Conservation (phyloP, 37 sponge, comb jelly and placozoan species). For the Ianthella basta region DNA sequence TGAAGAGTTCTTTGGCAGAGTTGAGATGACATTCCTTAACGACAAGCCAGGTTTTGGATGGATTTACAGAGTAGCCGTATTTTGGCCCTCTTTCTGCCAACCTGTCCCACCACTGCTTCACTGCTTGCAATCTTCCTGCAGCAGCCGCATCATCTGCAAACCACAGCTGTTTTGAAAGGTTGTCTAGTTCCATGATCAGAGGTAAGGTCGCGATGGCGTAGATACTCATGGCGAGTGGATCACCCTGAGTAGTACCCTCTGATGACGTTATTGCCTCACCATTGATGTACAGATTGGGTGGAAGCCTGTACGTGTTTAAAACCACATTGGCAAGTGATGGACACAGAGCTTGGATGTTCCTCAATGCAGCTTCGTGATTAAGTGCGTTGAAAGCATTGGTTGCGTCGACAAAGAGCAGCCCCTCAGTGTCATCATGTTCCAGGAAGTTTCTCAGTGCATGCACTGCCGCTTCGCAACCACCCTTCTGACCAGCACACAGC, state of each 20-base stretch:
- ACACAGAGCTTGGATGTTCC: constrained; percentile 52
- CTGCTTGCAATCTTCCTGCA: constrained; percentile 7
- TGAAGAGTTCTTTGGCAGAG: constrained; percentile 28
- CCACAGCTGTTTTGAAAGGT: constrained; percentile 40
- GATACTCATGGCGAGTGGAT: constrained; percentile 66
- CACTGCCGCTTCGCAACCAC: constrained; percentile 58
- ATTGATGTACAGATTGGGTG: constrained; percentile 44
- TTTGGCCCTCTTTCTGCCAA: constrained; percentile 31
- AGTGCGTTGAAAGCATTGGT: constrained; percentile 55
- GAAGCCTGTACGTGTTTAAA: constrained; percentile 52
- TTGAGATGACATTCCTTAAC: constrained; percentile 43
- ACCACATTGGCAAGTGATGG: constrained; percentile 35
- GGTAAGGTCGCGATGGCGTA: constrained; percentile 48
- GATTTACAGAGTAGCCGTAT: constrained; percentile 26
- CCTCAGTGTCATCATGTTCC: constrained; percentile 24
- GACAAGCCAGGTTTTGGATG: constrained; percentile 42
- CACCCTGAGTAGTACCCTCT: constrained; percentile 63
- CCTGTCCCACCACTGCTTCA: constrained; percentile 45
- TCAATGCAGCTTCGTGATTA: constrained; percentile 50
- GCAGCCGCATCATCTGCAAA: constrained; percentile 64
- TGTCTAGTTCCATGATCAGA: constrained; percentile 39
- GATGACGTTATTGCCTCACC: constrained; percentile 48
- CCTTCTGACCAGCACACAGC: constrained; percentile 61
- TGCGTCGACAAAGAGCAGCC: constrained; percentile 42
- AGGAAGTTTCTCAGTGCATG: constrained; percentile 41